Conservation (phyloP, 2,888 invertebrate genomes). For the Plemyria rubiginata region DNA sequence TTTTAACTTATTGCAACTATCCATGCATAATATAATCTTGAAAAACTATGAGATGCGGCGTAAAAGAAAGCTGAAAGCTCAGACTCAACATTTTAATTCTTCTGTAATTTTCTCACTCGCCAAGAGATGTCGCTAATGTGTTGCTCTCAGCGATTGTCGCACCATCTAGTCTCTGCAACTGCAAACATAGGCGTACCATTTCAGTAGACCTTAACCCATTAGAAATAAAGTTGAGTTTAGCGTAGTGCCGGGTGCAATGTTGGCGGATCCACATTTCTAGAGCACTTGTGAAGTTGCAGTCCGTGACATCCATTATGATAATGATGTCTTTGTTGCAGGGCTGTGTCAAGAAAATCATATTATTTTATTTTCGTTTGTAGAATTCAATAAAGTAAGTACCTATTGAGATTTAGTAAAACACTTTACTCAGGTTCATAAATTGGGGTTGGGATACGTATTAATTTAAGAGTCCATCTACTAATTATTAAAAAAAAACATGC, state of each 20-base stretch:
- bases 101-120: constrained; percentile 79
- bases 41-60: constrained; percentile 17
- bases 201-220: constrained; percentile 33
- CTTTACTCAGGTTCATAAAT: too few relatives aligned
- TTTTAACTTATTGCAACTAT: background rate
- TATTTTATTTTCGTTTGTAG: too few relatives aligned
- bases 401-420: too few relatives aligned
- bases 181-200: constrained; percentile 51
- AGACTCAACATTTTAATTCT: constrained; percentile 68
- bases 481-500: too few relatives aligned
- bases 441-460: too few relatives aligned
- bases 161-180: constrained; percentile 65
- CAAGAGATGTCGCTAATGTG: constrained; percentile 82
- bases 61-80: constrained; percentile 51
- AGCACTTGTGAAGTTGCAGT: constrained; percentile 76
- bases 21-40: constrained; percentile 35
- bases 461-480: too few relatives aligned
- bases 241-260: constrained; percentile 28
- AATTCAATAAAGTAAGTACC: too few relatives aligned
- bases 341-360: constrained; percentile 40
- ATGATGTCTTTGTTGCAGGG: constrained; percentile 76
- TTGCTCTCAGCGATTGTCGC: constrained; percentile 71
- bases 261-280: constrained; percentile 66
- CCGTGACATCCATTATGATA: constrained; percentile 83
- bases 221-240: constrained; percentile 44